Evolutionary conservation across 2,113 vertebrate species (phyloP).

Genomic region (Herpetotheres cachinnans): DNA sequence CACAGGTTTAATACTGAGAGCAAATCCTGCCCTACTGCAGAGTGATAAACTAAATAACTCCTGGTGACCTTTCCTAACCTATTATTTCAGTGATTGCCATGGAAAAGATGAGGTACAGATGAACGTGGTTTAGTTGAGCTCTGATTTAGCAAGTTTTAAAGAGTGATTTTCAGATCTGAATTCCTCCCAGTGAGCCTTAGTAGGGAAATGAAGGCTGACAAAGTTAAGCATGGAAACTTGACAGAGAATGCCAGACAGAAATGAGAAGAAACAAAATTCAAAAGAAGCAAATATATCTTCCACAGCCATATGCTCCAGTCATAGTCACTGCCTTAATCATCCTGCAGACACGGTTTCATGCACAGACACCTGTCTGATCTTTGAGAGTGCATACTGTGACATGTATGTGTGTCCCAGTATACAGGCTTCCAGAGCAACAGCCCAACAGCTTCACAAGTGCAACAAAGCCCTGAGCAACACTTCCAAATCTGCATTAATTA

Average conservation of each 20-base stretch:
- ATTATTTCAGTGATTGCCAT: background rate
- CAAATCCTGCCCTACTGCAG: background rate
- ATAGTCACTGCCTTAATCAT: background rate
- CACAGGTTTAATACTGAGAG: background rate
- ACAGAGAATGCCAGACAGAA: background rate
- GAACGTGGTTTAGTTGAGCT: background rate
- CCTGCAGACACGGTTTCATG: background rate
- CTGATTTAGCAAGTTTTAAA: background rate
- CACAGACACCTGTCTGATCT: background rate
- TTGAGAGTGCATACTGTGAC: accelerated
- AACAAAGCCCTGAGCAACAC: background rate
- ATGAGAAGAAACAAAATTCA: background rate
- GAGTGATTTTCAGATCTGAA: background rate
- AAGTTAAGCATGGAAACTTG: background rate
- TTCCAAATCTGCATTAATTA: background rate
- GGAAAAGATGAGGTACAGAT: background rate
- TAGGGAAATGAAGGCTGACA: background rate
- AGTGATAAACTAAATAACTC: background rate
- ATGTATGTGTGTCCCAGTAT: accelerated
- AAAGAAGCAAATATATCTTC: background rate
- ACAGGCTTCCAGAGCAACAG: background rate
- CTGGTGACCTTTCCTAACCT: background rate
- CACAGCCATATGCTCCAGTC: background rate
- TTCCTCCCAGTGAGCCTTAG: background rate
- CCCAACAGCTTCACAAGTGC: background rate